A percentile compares a stretch with the other conserved stretches of the same genome.
These are phyloP conservation scores for Phrynocephalus forsythii DNA, from an alignment of 2,797 vertebrate species.

Conservation along the genomic window DNA sequence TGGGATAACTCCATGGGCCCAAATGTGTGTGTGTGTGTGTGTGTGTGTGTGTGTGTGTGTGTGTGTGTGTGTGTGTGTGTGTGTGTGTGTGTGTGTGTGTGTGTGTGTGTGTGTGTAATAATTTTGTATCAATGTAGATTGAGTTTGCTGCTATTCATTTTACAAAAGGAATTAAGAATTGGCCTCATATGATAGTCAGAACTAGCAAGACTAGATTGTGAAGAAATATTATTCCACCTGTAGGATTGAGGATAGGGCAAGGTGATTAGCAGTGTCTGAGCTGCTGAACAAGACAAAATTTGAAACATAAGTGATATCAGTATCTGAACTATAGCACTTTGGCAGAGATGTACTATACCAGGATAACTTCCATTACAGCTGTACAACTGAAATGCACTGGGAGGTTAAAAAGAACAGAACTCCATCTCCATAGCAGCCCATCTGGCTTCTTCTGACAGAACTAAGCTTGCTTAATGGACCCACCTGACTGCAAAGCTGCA, in stretches of 20 bases:
- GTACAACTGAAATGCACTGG: neutral
- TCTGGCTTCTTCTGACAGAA: neutral
- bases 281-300: neutral
- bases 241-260: neutral
- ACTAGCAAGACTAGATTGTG: neutral
- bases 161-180: neutral
- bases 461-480: conserved; percentile 9
- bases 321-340: neutral
- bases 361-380: neutral
- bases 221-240: neutral
- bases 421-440: neutral
- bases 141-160: neutral
- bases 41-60: neutral
- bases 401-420: conserved; percentile 17
- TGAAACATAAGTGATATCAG: neutral
- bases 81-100: no score
- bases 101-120: no score
- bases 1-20: no score
- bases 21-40: no score
- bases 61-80: neutral
- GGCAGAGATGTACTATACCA: neutral
- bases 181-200: neutral
- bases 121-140: neutral
- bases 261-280: neutral
- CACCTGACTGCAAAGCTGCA: conserved; percentile 5